Evolutionary conservation across 2,888 invertebrate genomes (phyloP).

Genomic region (Yponomeuta sedellus): DNA sequence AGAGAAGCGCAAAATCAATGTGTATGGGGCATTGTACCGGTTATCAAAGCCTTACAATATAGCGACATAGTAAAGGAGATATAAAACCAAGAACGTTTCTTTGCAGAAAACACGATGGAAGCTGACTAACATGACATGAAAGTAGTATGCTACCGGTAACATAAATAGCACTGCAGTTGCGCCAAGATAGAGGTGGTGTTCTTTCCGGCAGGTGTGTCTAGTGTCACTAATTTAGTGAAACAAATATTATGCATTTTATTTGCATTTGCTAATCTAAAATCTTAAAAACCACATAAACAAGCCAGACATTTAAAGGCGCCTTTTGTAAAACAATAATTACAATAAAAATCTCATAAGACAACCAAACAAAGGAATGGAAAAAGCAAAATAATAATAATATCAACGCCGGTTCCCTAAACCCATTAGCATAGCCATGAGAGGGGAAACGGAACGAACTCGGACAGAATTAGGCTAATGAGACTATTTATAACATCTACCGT

Average conservation of each 20-base stretch:
- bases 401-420: background rate
- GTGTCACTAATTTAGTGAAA: background rate
- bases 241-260: background rate
- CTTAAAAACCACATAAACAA: too few relatives aligned
- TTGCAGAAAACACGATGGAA: background rate
- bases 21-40: too few relatives aligned
- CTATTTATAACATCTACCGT: conserved; percentile 39
- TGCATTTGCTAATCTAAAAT: background rate
- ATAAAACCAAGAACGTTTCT: too few relatives aligned
- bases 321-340: background rate
- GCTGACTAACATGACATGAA: background rate
- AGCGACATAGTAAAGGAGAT: background rate
- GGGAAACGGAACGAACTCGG: conserved; percentile 9
- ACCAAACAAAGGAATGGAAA: background rate
- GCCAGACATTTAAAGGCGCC: too few relatives aligned
- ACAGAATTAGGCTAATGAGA: conserved; percentile 41
- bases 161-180: background rate
- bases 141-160: background rate
- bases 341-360: background rate
- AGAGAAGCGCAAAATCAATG: too few relatives aligned
- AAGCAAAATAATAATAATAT: background rate
- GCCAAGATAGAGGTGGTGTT: background rate
- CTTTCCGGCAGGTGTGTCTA: background rate
- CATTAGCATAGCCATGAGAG: background rate
- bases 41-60: too few relatives aligned